Evolutionary conservation across 2,797 vertebrate genomes (phyloP), one percentile per base, ranked within the genome.

Genomic region (Babyrousa celebensis): DNA sequence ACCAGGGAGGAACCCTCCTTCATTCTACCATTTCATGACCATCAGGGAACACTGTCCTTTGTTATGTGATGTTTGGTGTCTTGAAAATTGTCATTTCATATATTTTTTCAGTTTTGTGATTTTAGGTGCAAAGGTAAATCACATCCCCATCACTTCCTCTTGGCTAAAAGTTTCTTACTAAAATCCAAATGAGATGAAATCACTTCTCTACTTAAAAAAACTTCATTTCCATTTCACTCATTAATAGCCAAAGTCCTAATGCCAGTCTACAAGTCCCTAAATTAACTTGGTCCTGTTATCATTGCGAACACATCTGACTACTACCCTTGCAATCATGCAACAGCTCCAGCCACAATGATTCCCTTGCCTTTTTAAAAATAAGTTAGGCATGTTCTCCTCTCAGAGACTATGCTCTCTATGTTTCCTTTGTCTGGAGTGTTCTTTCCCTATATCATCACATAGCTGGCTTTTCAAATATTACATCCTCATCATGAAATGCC

Each of bases 161-260:
- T 70, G 62, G 29, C 18, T 70, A 5, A 0, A 27, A 72, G 56
- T 18, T 5, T 56, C 12, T 83, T 62, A 68, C 15, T 78, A 40
- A 79, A 84, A 63, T 65, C 65, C 60, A 83, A 84, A 0, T 88
- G 43, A 43, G 18, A 96, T 36, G 29, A 43, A 65, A 29, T 43
- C 25, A 63, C 7, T 70, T 2, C 8, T 96, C 6, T 29, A 4
- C 54, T 91, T 62, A 65, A 94, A 93, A 67, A 48, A 56, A 8
- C 85, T 78, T 16, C 74, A 10, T 97, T 96, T 29, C 79, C 91
- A 82, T 94, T 91, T 93, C 36, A 95, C 17, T 58, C n/a, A 77
- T 32, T 1, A 68, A 91, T 1, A 79, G n/a, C 15, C 27, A n/a
- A 96, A 95, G 56, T 77, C 14, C 18, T 85, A 48, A 82, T 21